Conservation (phyloP, 2,797 vertebrate species). For the Eulemur coronatus region DNA sequence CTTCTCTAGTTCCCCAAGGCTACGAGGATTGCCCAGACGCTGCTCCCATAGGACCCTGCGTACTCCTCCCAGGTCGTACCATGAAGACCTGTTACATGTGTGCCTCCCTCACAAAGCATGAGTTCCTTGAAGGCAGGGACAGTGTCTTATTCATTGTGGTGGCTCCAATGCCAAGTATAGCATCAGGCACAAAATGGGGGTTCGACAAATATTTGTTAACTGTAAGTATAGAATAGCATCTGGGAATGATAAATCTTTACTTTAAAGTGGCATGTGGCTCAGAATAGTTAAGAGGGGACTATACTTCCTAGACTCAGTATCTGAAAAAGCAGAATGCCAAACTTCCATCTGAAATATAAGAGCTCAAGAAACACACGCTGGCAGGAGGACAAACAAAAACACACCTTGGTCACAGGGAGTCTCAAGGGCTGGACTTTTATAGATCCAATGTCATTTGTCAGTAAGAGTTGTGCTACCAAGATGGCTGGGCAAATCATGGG, state of each 20-base stretch:
- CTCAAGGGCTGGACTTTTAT: background rate
- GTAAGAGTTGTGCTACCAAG: background rate
- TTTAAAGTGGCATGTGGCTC: background rate
- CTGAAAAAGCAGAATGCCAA: constrained; percentile 3
- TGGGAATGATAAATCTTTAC: background rate
- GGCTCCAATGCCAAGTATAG: background rate
- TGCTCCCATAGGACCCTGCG: background rate
- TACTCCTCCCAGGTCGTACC: background rate
- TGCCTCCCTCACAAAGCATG: background rate
- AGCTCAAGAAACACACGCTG: background rate
- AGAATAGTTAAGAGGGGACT: background rate
- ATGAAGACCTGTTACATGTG: background rate
- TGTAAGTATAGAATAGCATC: background rate
- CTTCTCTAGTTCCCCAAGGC: background rate
- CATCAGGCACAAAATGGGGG: background rate
- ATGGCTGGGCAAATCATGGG: background rate
- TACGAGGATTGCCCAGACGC: background rate
- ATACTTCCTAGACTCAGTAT: background rate
- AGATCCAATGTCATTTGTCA: background rate
- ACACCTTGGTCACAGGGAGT: background rate
- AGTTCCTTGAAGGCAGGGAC: background rate
- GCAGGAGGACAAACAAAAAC: background rate
- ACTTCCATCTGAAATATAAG: constrained; percentile 21
- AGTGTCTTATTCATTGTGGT: background rate
- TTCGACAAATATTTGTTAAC: background rate